Base-by-base conservation (phyloP, 2,888 invertebrate genomes). In the Drosophila mercatorum region DNA sequence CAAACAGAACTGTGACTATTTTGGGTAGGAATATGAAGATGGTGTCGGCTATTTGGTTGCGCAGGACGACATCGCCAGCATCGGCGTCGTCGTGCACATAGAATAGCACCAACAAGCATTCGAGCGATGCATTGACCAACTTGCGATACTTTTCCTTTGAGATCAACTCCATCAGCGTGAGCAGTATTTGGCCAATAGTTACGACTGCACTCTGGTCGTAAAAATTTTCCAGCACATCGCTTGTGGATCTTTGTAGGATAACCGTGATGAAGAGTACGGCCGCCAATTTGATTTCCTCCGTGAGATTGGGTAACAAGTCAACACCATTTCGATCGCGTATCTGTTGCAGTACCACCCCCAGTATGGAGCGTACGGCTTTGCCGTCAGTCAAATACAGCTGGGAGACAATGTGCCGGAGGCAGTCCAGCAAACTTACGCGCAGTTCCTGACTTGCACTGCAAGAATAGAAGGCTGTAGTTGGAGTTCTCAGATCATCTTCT, bases 121-220 rank as follows among this genome's bases (percentile, higher is more conserved):
- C 93, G 47, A 95, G 92, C 0, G 95, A 93, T 51, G 92, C 88
- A 59, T 93, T 90, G 95, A 95, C 95, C 14, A 97, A 92, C 51
- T 94, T 91, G 43, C 94, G 93, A 46, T 95, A 94, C 89, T 94
- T 95, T 90, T 97, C 96, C 41, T 93, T 91, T 89, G 95, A 95
- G 11, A 96, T 95, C 22, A 96, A 92, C 79, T 95, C 95, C 2
- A 95, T 93, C 17, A 95, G 94, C 0, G 95, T 93, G 80, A 95
- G 95, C 52, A 96, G 93, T 56, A 95, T 94, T 87, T 95, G 95
- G 4, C 95, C 95, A 52, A 96, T 86, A 80, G 95, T 93, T 0
- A 95, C 93, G 3, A 94, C 94, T 71, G 95, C 93, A 59, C 94
- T 93, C 68, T 94, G 93, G 28, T 93, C 91, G 79, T 95, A 96